Evolutionary conservation across 2,797 vertebrate species (phyloP).

Genomic region (Neosalanx taihuensis): DNA sequence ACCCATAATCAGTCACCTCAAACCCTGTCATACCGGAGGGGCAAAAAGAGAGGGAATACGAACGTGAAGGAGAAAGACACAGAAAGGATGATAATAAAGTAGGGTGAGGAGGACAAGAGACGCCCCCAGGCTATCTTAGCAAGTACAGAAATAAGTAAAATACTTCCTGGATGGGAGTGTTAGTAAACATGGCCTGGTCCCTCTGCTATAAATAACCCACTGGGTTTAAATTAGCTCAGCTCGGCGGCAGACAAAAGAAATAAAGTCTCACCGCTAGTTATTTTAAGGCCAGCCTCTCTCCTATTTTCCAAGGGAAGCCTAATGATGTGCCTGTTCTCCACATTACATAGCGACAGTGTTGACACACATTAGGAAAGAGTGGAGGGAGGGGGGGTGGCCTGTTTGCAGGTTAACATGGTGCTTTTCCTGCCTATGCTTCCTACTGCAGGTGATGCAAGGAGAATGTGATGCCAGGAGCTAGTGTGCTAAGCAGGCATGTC

Average conservation of each 20-base stretch:
- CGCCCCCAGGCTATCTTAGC: too few relatives aligned
- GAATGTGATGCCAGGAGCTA: not conserved
- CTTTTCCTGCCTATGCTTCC: too few relatives aligned
- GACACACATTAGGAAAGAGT: constrained; percentile 29
- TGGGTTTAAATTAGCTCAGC: not conserved
- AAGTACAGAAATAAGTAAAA: too few relatives aligned
- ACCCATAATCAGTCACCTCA: not conserved
- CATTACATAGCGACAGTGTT: constrained; percentile 38
- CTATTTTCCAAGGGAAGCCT: constrained; percentile 30
- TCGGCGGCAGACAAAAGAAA: not conserved
- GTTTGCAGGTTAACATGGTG: not conserved
- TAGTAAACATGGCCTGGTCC: not conserved
- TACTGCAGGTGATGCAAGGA: not conserved
- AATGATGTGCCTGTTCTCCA: constrained; percentile 34
- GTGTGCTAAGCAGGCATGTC: not conserved
- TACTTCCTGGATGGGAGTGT: not conserved
- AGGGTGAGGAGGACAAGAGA: not conserved
- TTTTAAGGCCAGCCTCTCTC: constrained; percentile 17
- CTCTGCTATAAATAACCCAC: not conserved
- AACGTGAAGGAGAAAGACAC: not conserved
- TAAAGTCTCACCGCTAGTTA: constrained; percentile 7
- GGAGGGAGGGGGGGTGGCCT: not conserved
- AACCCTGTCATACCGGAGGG: not conserved
- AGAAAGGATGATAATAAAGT: not conserved
- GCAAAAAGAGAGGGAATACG: not conserved